phyloP scores from a whole-genome alignment of 30 jellyfish, hydroid and myxozoan species.

The Chrysaora quinquecirrha region DNA sequence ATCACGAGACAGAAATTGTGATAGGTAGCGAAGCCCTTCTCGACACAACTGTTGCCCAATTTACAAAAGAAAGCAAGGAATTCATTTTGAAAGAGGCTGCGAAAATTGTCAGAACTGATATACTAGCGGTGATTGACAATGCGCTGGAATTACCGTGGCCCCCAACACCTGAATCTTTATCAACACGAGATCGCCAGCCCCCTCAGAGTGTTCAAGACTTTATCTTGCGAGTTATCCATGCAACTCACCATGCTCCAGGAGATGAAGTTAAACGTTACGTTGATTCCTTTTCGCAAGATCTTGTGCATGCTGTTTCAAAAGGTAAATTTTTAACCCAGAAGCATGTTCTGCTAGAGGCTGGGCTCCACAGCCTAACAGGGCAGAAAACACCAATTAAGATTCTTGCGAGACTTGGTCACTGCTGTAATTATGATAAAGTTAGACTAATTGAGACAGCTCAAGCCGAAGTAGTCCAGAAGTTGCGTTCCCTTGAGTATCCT shows the following conservation, averaged over 20 bases:
- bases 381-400: constrained; percentile 1
- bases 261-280: constrained; percentile 11
- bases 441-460: too few relatives aligned
- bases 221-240: not conserved
- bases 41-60: not conserved
- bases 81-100: too few relatives aligned
- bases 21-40: not conserved
- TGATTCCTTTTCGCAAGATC: constrained; percentile 7
- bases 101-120: not conserved
- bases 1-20: constrained; percentile 14
- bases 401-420: constrained; percentile 5
- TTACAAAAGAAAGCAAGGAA: not conserved
- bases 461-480: too few relatives aligned
- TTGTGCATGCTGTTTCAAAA: constrained; percentile 29
- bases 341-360: constrained; percentile 18
- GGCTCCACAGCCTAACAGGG: constrained; percentile 22
- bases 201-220: constrained; percentile 5
- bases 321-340: constrained; percentile 10
- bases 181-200: constrained; percentile 29
- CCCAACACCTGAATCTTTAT: constrained; percentile 35
- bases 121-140: constrained; percentile 9
- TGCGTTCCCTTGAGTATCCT: constrained; percentile 26
- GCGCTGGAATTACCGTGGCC: constrained; percentile 53
- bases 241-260: constrained; percentile 12
- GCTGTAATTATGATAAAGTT: too few relatives aligned